Evolutionary conservation across 37 sponge, comb jelly and placozoan genomes (phyloP), one percentile per base, ranked within the genome.

Genomic region (Aphrocallistes beatrix): DNA sequence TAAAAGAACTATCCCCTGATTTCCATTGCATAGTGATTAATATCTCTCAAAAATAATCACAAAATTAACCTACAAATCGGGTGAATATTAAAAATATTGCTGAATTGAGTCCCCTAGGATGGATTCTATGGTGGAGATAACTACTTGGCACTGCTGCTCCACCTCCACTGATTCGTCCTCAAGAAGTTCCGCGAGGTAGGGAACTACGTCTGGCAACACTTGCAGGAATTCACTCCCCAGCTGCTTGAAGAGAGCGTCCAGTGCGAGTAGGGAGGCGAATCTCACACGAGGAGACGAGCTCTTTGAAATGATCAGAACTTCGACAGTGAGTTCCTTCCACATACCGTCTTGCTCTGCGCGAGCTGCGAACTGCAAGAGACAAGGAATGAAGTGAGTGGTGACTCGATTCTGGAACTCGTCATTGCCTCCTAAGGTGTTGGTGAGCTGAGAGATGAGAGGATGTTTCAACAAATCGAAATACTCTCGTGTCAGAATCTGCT

Each of bases 121-220:
- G 21, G 82, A 81, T 42, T 98, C 99, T 19, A 98, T 93, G 23
- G 83, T 84, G 0, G 50, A n/a, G 10, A 95, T 90, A 34, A 95
- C 51, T 28, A 21, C 23, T 10, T 91, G 94, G 32, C 89, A 81
- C 32, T 83, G 69, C 81, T 83, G 50, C 86, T 98, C 99, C 0
- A 98, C 94, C 36, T 91, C 94, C 36, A 60, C 88, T 21, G 82
- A 88, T 25, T 95, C 96, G 88, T 98, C 96, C 90, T 98, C 99
- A 86, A 98, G 82, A 1, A 95, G 91, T 45, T 98, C 99, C 16
- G 96, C 90, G 37, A 98, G 82, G 86, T 93, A 95, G 23, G 99
- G 99, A 0, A 98, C 90, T 16, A 93, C 89, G 47, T 98, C 99
- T 9, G 99, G 96, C 17, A 98, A 86, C 37, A 98, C 92, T 0